Evolutionary conservation across 2,113 vertebrate species (phyloP).

Genomic region (Tenebrosternarchus preto): DNA sequence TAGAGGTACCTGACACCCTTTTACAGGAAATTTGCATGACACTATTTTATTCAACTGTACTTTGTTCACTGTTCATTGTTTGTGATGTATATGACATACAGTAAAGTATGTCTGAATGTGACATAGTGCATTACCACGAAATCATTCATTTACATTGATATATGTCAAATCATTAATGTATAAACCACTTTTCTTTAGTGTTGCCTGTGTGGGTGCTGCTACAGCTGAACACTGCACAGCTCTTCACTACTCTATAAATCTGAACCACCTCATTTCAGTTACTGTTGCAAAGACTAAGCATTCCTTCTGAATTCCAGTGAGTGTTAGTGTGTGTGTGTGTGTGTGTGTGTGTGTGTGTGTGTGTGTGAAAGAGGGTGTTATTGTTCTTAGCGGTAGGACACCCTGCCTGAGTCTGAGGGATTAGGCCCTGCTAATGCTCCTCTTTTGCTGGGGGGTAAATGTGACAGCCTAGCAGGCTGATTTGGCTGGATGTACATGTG

Average conservation of each 20-base stretch:
- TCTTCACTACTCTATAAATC: slow-evolving; percentile 5
- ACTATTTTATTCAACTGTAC: slow-evolving; percentile 6
- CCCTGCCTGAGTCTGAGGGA: slow-evolving; percentile 59
- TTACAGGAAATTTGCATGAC: slow-evolving; percentile 14
- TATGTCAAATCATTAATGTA: not conserved
- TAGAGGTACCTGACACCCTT: slow-evolving; percentile 24
- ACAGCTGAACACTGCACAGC: not conserved
- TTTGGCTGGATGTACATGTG: slow-evolving; percentile 52
- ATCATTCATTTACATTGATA: not conserved
- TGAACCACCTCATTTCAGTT: slow-evolving; percentile 18
- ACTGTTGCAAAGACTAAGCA: slow-evolving; percentile 32
- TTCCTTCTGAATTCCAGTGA: slow-evolving; percentile 27
- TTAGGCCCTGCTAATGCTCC: slow-evolving; percentile 61
- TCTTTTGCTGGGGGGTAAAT: slow-evolving; percentile 50
- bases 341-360: slow-evolving; percentile 24
- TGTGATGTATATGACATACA: not conserved
- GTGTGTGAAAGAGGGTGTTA: slow-evolving; percentile 27
- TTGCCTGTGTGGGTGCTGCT: not conserved
- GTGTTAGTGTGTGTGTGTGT: slow-evolving; percentile 18
- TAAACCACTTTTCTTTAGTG: not conserved
- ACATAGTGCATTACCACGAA: not conserved
- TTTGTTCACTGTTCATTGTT: slow-evolving; percentile 2
- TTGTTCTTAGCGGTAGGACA: slow-evolving; percentile 62
- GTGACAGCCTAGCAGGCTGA: slow-evolving; percentile 19
- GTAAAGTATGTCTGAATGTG: not conserved